Base-by-base conservation (phyloP, 2,113 vertebrate species). In the Pelmatolapia mariae region DNA sequence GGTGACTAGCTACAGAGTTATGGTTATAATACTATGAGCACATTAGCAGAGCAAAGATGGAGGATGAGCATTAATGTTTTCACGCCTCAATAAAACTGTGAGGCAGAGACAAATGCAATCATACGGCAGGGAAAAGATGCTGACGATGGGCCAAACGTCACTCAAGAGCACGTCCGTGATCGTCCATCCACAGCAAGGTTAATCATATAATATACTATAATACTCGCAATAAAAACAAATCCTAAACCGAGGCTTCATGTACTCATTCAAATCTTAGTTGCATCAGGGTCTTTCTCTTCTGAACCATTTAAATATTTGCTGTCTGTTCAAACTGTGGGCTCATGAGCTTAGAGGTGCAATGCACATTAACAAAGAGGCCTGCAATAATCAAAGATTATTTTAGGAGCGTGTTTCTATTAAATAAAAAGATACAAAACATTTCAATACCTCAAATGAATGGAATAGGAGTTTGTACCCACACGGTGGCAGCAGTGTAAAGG, bases 191-290 rank as follows among this genome's bases (percentile, higher is more conserved):
- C 59, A 63, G 31, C 31, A 7, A 0, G 18, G 2, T 63, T 61
- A 1, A 63, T 63, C 31, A 36, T 19, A 36, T 63, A 19, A 11
- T 0, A 0, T 1, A 3, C 26, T 0, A 2, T 4, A 57, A 40
- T 11, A 40, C 38, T 11, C 10, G 10, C 38, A 11, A 40, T 11
- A 38, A 40, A 40, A 40, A 47, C 5, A 61, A 61, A 61, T 6
- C 1, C 29, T 36, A 61, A 61, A 61, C 57, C 3, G 16, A 61
- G 29, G 57, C 29, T 0, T 61, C 57, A 18, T 19, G 29, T 7
- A 63, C 29, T 7, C 59, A 63, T 0, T 63, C 4, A 63, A 63
- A 33, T 33, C 59, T 63, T 63, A 63, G 59, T 33, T 33, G 59
- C 16, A 63, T 63, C 52, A n/a, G 50, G 1, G 50, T n/a, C 57